Conservation (phyloP, 2,113 vertebrate genomes). For the Erinaceus europaeus region DNA sequence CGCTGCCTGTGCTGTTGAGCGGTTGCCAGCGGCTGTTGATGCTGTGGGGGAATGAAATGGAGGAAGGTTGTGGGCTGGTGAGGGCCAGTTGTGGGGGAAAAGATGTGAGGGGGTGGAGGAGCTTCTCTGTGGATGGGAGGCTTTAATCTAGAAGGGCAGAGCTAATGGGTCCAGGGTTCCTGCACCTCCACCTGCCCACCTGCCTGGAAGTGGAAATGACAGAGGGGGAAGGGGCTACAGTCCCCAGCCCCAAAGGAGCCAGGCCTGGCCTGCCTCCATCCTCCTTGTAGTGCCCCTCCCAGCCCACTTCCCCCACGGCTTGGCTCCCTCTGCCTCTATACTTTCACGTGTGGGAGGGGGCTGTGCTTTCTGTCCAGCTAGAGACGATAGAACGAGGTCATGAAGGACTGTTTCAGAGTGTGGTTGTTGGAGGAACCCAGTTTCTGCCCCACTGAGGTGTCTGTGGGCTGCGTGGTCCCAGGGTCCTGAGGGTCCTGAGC, state of each 20-base stretch:
- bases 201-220: slow-evolving; percentile 47
- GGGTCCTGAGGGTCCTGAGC: slow-evolving; percentile 1
- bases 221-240: slow-evolving; percentile 24
- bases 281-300: not conserved
- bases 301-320: not conserved
- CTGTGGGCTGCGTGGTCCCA: not conserved
- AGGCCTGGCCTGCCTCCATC: not conserved
- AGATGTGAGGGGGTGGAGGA: not conserved
- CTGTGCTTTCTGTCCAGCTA: not conserved
- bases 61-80: slow-evolving; percentile 21
- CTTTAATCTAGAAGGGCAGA: not conserved
- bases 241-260: not conserved
- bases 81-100: slow-evolving; percentile 1
- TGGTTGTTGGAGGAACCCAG: slow-evolving; percentile 20
- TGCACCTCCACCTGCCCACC: slow-evolving; percentile 46
- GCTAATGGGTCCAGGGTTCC: not conserved
- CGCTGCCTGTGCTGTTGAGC: slow-evolving; percentile 20
- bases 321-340: not conserved
- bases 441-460: slow-evolving; percentile 6
- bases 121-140: not conserved
- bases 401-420: not conserved
- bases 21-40: slow-evolving; percentile 42
- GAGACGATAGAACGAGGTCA: not conserved
- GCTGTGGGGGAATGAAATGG: not conserved
- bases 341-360: not conserved